These are phyloP conservation scores for Campoletis sonorensis DNA, from an alignment of 1,140 invertebrate species.

Conservation along the genomic window DNA sequence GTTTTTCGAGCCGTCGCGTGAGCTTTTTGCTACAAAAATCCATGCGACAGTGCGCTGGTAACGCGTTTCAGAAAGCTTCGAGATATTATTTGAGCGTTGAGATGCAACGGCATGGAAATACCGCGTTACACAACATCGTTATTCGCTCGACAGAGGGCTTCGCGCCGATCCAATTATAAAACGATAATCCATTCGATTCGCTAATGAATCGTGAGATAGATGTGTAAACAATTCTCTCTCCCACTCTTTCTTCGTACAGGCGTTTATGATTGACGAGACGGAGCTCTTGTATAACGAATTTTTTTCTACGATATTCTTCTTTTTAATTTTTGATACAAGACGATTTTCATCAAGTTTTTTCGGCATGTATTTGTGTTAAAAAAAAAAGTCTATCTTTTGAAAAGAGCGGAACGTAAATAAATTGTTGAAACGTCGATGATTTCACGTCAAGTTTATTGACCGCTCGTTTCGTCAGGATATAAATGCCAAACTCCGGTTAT, in stretches of 20 bases:
- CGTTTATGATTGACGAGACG: too few relatives aligned
- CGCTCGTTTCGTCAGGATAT: neutral
- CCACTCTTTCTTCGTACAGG: too few relatives aligned
- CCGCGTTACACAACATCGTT: slow-evolving; percentile 41
- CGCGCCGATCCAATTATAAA: slow-evolving; percentile 37
- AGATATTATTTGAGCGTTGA: neutral
- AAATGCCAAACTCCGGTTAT: neutral
- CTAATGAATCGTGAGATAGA: slow-evolving; percentile 20
- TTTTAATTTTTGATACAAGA: too few relatives aligned
- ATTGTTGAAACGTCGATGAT: neutral
- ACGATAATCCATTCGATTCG: slow-evolving; percentile 28
- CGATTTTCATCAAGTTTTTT: too few relatives aligned
- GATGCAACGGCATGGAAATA: slow-evolving; percentile 24
- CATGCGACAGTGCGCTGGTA: too few relatives aligned
- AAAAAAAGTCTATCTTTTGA: neutral
- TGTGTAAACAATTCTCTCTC: neutral
- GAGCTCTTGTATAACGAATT: too few relatives aligned
- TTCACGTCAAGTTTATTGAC: slow-evolving; percentile 1
- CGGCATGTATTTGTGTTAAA: too few relatives aligned
- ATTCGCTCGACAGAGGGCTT: slow-evolving; percentile 23
- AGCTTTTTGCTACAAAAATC: too few relatives aligned
- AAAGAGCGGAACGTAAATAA: neutral
- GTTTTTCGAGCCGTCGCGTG: too few relatives aligned
- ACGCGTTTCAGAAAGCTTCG: neutral
- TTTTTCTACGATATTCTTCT: too few relatives aligned